Base-by-base conservation (phyloP, 2,797 vertebrate species). In the Aldrovandia affinis region DNA sequence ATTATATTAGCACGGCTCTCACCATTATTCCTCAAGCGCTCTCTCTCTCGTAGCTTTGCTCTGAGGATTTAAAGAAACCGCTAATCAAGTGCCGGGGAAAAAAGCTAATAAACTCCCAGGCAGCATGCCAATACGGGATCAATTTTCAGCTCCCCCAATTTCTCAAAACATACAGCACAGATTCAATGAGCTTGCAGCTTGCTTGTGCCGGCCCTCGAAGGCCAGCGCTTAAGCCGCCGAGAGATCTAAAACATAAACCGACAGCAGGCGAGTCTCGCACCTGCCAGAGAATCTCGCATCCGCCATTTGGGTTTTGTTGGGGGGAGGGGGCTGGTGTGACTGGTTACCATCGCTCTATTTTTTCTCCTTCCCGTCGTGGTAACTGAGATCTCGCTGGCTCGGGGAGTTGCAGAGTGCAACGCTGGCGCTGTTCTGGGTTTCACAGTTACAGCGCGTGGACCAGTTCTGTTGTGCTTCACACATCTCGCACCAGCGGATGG, bases 381-480 rank as follows among this genome's bases (percentile, higher is more conserved):
- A 14, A 73, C 33, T 36, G 68, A 39, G 18, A 39, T 65, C 28
- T n/a, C 28, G 15, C 68, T 73, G 39, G 0, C 7, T 14, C 33
- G n/a, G 63, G 4, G 68, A 42, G 42, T 15, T 0, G 33, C 33
- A 22, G 33, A 10, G 9, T 15, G 12, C 55, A 57, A 20, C 18
- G 18, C 18, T 57, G 6, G 55, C 1, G 12, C 36, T 65, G 77
- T 44, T 83, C 68, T 25, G 14, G 36, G 54, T 57, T 78, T 81
- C 81, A 83, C 80, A 70, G 81, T n/a, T 83, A 61, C 80, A 33
- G 28, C 9, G 28, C 63, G 54, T 42, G 81, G 59, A 85, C 83
- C 81, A 54, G 65, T 52, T 57, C 65, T 86, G 63, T 83, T 18
- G 65, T 44, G 44, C 15, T 14, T 42, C 30, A 73, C n/a, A 78